A percentile compares a stretch with the other conserved stretches of the same genome.
These are phyloP conservation scores for Psococerastis gibbosa DNA, from an alignment of 2,888 invertebrate genomes.

Conservation along the genomic window DNA sequence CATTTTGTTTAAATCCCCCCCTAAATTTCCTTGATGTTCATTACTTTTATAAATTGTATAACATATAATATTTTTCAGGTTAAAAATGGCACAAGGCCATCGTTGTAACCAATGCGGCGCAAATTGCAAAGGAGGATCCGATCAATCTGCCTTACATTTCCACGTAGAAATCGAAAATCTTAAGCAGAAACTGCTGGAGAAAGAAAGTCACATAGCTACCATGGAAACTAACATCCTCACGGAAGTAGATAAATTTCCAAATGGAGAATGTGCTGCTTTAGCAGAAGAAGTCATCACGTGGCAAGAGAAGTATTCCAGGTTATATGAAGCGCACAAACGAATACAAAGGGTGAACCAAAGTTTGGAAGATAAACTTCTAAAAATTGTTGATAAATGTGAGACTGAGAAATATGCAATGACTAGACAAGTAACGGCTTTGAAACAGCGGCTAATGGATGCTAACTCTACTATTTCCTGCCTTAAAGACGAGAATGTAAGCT, in stretches of 20 bases:
- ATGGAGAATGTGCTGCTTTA: conserved; percentile 54
- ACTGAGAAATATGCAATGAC: conserved; percentile 73
- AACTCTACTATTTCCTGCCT: conserved; percentile 66
- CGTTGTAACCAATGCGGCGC: conserved; percentile 34
- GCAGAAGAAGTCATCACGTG: conserved; percentile 70
- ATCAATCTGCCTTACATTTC: conserved; percentile 36
- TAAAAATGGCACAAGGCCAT: conserved; percentile 6
- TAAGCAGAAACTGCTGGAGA: conserved; percentile 59
- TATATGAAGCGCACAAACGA: conserved; percentile 82
- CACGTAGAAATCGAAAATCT: conserved; percentile 76
- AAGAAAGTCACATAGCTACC: conserved; percentile 63
- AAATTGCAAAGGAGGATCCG: conserved; percentile 32
- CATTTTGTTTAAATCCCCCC: no score
- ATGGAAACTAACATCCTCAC: conserved; percentile 74
- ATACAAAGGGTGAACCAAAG: conserved; percentile 89
- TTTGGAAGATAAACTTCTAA: conserved; percentile 81
- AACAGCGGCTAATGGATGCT: conserved; percentile 65
- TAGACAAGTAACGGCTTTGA: conserved; percentile 69
- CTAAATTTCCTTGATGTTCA: no score
- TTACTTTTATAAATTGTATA: no score
- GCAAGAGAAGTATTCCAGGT: conserved; percentile 82
- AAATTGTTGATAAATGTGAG: conserved; percentile 81
- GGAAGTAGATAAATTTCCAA: conserved; percentile 40
- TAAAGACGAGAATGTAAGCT: conserved; percentile 66
- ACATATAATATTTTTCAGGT: no score